A percentile compares a stretch with the other conserved stretches of the same genome.
phyloP scores from a whole-genome alignment of 2,888 invertebrate species.

The Napeogenes sylphis region DNA sequence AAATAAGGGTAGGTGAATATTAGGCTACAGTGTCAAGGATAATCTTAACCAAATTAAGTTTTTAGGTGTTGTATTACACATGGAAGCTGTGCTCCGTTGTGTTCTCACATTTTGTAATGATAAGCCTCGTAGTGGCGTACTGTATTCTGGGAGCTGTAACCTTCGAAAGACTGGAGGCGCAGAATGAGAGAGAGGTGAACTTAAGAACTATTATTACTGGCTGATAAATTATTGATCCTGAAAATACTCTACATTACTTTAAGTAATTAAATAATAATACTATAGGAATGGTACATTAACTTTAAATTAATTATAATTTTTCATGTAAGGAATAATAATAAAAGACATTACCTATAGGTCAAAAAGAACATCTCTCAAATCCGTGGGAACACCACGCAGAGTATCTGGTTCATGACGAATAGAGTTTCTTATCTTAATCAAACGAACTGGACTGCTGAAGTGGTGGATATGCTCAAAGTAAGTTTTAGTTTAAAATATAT shows the following conservation, averaged over 20 bases:
- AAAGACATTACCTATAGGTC: slow-evolving; percentile 71
- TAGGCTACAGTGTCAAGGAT: neutral
- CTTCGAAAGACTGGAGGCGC: slow-evolving; percentile 86
- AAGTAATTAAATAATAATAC: neutral
- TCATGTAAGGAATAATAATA: neutral
- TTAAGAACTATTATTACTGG: too few species aligned
- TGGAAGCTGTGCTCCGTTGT: slow-evolving; percentile 91
- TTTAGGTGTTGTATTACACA: slow-evolving; percentile 80
- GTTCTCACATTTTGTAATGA: slow-evolving; percentile 91
- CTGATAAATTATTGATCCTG: neutral
- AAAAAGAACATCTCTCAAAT: slow-evolving; percentile 85
- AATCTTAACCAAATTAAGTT: neutral
- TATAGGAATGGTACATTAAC: neutral
- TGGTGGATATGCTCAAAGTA: slow-evolving; percentile 78
- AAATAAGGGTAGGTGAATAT: too few species aligned
- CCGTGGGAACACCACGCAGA: slow-evolving; percentile 85
- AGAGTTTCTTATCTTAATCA: slow-evolving; percentile 81
- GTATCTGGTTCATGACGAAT: slow-evolving; percentile 86
- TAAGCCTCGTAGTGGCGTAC: slow-evolving; percentile 92
- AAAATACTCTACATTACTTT: neutral
- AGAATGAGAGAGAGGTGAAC: slow-evolving; percentile 84
- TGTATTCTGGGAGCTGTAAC: slow-evolving; percentile 92
- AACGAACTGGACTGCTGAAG: slow-evolving; percentile 88
- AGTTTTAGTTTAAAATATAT: neutral
- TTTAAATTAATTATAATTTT: neutral